A percentile compares a stretch with the other conserved stretches of the same genome.
Conservation (phyloP, 2,797 vertebrate genomes). For the Bryconaethiops microstoma region DNA sequence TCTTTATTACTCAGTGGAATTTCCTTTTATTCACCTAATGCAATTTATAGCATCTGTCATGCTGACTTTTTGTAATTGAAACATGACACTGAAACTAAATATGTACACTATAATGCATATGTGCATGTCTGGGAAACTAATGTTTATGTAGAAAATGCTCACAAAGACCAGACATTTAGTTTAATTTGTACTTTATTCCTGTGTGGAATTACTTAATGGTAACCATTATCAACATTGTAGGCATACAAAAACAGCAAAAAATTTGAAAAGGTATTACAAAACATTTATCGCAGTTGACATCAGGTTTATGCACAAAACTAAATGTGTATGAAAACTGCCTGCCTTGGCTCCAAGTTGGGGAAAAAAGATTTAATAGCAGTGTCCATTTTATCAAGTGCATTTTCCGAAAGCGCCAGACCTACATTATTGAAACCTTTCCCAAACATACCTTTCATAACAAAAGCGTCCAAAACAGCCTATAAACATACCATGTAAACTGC, state of each 20-base stretch:
- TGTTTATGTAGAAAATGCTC: neutral
- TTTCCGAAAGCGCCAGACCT: constrained; percentile 28
- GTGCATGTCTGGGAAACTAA: too few relatives aligned
- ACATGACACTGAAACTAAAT: too few relatives aligned
- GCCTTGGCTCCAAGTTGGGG: constrained; percentile 33
- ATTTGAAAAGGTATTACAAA: constrained; percentile 74
- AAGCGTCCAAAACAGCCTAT: constrained; percentile 3
- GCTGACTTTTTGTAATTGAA: too few relatives aligned
- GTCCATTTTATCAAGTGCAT: constrained; percentile 45
- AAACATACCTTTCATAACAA: neutral
- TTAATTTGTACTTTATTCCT: constrained; percentile 39
- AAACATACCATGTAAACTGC: neutral
- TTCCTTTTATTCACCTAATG: neutral
- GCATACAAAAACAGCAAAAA: constrained; percentile 36
- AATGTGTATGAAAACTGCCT: constrained; percentile 41
- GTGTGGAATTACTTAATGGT: constrained; percentile 11
- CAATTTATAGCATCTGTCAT: neutral
- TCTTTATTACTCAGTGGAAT: constrained; percentile 18
- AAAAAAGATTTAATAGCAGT: constrained; percentile 27
- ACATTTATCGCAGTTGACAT: constrained; percentile 75
- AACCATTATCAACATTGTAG: constrained; percentile 32
- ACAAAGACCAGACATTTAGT: too few relatives aligned
- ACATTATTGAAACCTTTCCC: neutral
- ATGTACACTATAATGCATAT: too few relatives aligned
- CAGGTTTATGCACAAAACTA: constrained; percentile 58